Conservation (phyloP, 2,888 invertebrate species). For the Limnephilus auricula region DNA sequence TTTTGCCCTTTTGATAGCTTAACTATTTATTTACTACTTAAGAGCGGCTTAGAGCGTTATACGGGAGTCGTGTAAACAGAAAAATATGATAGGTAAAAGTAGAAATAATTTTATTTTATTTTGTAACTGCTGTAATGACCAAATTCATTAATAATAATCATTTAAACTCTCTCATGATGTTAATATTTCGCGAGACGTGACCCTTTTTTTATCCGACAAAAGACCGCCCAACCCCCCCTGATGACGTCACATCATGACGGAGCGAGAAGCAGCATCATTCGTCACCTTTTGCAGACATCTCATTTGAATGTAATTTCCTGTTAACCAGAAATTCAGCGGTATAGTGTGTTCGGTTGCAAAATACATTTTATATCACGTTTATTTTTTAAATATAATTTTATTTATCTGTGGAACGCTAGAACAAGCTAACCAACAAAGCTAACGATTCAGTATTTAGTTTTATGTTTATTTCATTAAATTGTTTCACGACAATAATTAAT, state of each 20-base stretch:
- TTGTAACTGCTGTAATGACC: background rate
- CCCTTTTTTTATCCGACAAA: background rate
- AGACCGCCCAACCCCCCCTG: background rate
- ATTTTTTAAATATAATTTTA: too few species aligned
- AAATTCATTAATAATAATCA: slow-evolving; percentile 31
- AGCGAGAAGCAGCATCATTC: slow-evolving; percentile 55
- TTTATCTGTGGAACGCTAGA: background rate
- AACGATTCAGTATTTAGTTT: too few species aligned
- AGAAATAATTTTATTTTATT: background rate
- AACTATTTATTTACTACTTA: too few species aligned
- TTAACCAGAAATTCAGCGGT: slow-evolving; percentile 20
- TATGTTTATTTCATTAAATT: too few species aligned
- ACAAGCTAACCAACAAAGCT: background rate
- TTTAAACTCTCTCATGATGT: background rate
- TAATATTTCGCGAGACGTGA: slow-evolving; percentile 7
- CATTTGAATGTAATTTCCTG: slow-evolving; percentile 62
- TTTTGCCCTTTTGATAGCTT: too few species aligned
- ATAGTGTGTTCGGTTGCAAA: slow-evolving; percentile 9
- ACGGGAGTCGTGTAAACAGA: too few species aligned
- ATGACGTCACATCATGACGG: slow-evolving; percentile 14
- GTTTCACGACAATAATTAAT: too few species aligned
- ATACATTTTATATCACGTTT: too few species aligned
- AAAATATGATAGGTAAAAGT: too few species aligned
- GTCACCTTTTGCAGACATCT: slow-evolving; percentile 55
- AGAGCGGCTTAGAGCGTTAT: too few species aligned